Evolutionary conservation across 1,140 invertebrate species (phyloP).

Genomic region (Bactericera cockerelli): DNA sequence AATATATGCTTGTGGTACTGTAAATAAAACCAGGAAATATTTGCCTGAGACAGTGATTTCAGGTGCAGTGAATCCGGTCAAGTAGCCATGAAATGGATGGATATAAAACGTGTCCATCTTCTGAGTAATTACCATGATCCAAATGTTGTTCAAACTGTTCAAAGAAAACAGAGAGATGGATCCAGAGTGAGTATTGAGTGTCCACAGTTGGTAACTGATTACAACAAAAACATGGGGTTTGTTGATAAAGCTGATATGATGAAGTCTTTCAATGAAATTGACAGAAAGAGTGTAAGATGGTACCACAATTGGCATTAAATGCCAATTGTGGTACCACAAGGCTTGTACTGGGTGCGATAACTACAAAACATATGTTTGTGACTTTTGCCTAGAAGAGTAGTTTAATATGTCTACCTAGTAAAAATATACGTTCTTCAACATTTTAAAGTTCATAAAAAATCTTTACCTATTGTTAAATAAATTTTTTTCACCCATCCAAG

Average conservation of each 20-base stretch:
- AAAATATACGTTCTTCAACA: no score
- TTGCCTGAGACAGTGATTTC: not conserved
- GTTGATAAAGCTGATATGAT: conserved; percentile 24
- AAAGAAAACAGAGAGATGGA: conserved; percentile 24
- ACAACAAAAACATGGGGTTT: conserved; percentile 23
- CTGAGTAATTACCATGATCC: conserved; percentile 25
- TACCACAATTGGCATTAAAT: no score
- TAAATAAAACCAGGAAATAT: not conserved
- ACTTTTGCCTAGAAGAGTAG: not conserved
- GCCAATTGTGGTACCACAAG: not conserved
- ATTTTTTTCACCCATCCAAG: no score
- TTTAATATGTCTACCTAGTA: no score
- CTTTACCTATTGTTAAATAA: no score
- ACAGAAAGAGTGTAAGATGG: conserved; percentile 21
- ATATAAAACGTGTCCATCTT: conserved; percentile 23
- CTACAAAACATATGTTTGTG: not conserved
- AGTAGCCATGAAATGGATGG: conserved; percentile 22
- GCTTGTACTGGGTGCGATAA: not conserved
- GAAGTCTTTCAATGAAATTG: conserved; percentile 19
- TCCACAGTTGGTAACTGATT: conserved; percentile 21
- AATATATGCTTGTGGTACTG: not conserved
- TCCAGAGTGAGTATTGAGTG: conserved; percentile 15
- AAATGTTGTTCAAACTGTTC: conserved; percentile 14
- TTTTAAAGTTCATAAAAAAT: no score
- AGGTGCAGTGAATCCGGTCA: conserved; percentile 16